These are phyloP conservation scores for Ariopsis seemanni DNA, from an alignment of 2,113 vertebrate species.

Conservation along the genomic window DNA sequence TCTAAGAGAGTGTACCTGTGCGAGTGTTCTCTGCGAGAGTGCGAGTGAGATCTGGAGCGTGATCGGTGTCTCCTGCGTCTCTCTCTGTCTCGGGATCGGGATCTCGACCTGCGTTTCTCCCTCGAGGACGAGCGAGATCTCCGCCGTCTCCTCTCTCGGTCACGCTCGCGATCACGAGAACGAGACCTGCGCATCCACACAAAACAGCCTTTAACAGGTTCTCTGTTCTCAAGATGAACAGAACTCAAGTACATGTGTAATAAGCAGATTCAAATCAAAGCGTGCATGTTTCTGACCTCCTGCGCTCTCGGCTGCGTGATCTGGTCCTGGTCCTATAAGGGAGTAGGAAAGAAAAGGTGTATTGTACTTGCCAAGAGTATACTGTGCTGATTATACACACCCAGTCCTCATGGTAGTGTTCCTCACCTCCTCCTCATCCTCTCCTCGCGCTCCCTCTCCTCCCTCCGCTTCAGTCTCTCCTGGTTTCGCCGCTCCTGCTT, in stretches of 20 bases:
- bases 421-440: slow-evolving; percentile 74
- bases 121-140: slow-evolving; percentile 76
- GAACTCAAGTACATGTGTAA: not conserved
- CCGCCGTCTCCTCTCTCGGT: slow-evolving; percentile 79
- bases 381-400: not conserved
- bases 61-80: slow-evolving; percentile 50
- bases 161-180: slow-evolving; percentile 85
- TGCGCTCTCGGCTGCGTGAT: slow-evolving; percentile 88
- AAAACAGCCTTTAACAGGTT: not conserved
- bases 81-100: slow-evolving; percentile 68
- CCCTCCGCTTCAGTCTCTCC: slow-evolving; percentile 90
- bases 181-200: slow-evolving; percentile 75
- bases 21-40: slow-evolving; percentile 47
- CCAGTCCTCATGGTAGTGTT: not conserved
- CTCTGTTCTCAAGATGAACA: not conserved
- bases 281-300: slow-evolving; percentile 60
- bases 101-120: slow-evolving; percentile 77
- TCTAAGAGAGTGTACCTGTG: slow-evolving; percentile 38
- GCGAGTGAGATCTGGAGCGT: slow-evolving; percentile 50
- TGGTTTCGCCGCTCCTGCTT: slow-evolving; percentile 97
- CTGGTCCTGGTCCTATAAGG: slow-evolving; percentile 74
- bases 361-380: not conserved
- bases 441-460: slow-evolving; percentile 95
- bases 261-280: not conserved
- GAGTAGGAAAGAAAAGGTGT: too few species aligned